Evolutionary conservation across 1,140 invertebrate genomes (phyloP).

Genomic region (Tetramorium alpestre): DNA sequence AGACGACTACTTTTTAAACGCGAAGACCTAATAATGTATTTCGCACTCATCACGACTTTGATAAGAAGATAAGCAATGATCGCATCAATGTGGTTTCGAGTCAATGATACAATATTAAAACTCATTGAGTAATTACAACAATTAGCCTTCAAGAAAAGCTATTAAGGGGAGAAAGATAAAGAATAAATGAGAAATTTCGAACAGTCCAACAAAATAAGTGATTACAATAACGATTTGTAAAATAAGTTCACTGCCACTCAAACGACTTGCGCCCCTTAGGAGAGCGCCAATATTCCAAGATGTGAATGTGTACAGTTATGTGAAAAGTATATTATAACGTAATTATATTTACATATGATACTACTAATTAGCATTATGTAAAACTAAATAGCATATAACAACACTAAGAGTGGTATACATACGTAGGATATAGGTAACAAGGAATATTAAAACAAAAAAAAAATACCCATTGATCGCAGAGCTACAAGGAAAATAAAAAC

Average conservation of each 20-base stretch:
- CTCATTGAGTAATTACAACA: slow-evolving; percentile 66
- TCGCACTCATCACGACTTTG: slow-evolving; percentile 70
- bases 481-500: slow-evolving; percentile 63
- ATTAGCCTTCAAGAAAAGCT: slow-evolving; percentile 64
- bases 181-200: slow-evolving; percentile 66
- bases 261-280: slow-evolving; percentile 75
- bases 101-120: slow-evolving; percentile 72
- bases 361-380: slow-evolving; percentile 78
- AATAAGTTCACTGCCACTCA: slow-evolving; percentile 82
- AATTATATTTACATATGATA: slow-evolving; percentile 79
- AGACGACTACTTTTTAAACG: slow-evolving; percentile 60
- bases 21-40: slow-evolving; percentile 69
- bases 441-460: slow-evolving; percentile 33
- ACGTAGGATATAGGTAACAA: slow-evolving; percentile 70
- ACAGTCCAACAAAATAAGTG: slow-evolving; percentile 74
- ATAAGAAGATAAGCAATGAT: slow-evolving; percentile 73
- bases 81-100: slow-evolving; percentile 70
- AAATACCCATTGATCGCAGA: slow-evolving; percentile 66
- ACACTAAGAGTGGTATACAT: slow-evolving; percentile 77
- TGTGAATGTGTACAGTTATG: slow-evolving; percentile 81
- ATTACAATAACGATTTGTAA: slow-evolving; percentile 79
- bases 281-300: slow-evolving; percentile 75
- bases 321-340: slow-evolving; percentile 78
- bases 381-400: slow-evolving; percentile 77
- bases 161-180: slow-evolving; percentile 10